Conservation (phyloP, 2,113 vertebrate genomes). For the Dicaeum eximium region DNA sequence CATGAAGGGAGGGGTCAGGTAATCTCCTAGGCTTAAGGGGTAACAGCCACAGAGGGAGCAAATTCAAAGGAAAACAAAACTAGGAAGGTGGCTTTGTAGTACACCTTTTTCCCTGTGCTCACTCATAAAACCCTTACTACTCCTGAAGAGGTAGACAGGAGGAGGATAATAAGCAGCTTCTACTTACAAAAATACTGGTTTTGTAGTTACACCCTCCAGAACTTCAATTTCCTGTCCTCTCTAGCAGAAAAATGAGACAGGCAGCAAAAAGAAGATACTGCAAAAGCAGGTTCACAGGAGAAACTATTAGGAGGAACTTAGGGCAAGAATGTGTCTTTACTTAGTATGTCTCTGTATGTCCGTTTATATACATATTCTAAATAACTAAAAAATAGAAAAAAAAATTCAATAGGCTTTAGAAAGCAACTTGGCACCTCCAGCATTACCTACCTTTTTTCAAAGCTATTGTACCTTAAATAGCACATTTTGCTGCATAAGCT, state of each 20-base stretch:
- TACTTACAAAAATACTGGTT: neutral
- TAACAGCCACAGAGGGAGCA: neutral
- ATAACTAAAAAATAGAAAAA: neutral
- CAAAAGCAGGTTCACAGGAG: neutral
- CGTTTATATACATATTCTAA: neutral
- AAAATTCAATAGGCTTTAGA: neutral
- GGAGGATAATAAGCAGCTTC: neutral
- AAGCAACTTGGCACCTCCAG: neutral
- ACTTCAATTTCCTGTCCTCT: neutral
- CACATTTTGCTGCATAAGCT: neutral
- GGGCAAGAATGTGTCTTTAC: neutral
- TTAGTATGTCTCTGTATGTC: neutral
- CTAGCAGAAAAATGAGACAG: neutral
- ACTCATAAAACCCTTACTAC: neutral
- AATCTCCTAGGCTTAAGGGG: neutral
- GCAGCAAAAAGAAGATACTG: neutral
- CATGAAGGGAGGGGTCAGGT: accelerated
- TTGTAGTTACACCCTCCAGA: neutral
- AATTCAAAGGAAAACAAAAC: neutral
- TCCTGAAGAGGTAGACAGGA: neutral
- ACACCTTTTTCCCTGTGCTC: neutral
- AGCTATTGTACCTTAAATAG: neutral
- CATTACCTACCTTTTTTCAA: neutral
- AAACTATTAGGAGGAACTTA: neutral
- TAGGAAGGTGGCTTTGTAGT: neutral